Evolutionary conservation across 2,797 vertebrate species (phyloP), one percentile per base, ranked within the genome.

Genomic region (Lutjanus argentimaculatus): DNA sequence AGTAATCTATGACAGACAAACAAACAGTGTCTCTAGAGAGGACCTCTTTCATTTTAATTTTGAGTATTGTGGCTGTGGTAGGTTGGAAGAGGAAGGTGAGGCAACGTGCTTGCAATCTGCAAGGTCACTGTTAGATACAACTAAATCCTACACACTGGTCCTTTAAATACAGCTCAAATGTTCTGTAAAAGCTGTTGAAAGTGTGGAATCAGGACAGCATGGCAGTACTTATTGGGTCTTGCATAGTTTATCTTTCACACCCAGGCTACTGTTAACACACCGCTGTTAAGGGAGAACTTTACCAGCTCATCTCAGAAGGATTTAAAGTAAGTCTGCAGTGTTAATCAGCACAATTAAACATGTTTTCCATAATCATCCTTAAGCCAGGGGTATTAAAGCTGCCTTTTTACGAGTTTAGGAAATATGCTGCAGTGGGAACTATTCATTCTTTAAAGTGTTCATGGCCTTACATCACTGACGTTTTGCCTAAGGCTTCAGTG

Each of bases 211-310:
- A 43, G 30, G 57, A 67, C 17, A 53, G 63, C 56, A 1, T 15
- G n/a, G 67, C 79, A 42, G 53, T 48, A 70, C 15, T 59, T 86
- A 66, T 62, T 67, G 52, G 56, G 85, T 85, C 84, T 89, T 75
- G 85, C 73, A 56, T 61, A 52, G 57, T 82, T 89, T 88, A 30
- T 63, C 72, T 82, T 87, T 88, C 73, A 72, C 86, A 80, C 25
- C 57, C 55, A 79, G 58, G 42, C 78, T 81, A n/a, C 42, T 61
- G 77, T 63, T 80, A 88, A 84, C 81, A 53, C 8, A 8, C 40
- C 68, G 62, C 70, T 52, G 72, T 86, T 69, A 63, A 46, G 13
- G n/a, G 59, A 71, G 49, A 49, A 19, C 17, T 67, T 30, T 7
- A 61, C n/a, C 21, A n/a, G 17, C 56, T 43, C 21, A 49, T 77